Conservation (phyloP, 2,113 vertebrate genomes). For the Engraulis encrasicolus region DNA sequence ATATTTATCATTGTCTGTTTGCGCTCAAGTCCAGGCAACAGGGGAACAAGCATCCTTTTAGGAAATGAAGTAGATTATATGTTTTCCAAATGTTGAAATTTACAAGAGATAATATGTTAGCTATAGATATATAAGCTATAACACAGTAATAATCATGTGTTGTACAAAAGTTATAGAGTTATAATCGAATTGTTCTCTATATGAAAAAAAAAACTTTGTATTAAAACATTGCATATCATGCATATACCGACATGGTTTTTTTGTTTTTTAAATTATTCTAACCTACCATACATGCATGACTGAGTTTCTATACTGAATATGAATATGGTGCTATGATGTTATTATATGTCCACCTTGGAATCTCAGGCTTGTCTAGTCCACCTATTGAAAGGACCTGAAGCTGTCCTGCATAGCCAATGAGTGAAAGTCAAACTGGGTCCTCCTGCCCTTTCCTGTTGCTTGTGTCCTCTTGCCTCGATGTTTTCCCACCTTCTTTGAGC, state of each 20-base stretch:
- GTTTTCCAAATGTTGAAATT: conserved; percentile 25
- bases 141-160: conserved; percentile 47
- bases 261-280: too few relatives aligned
- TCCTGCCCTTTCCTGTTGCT: too few relatives aligned
- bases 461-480: too few relatives aligned
- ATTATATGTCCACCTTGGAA: conserved; percentile 55
- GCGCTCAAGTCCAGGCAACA: conserved; percentile 17
- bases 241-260: conserved; percentile 56
- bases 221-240: conserved; percentile 47
- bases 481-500: too few relatives aligned
- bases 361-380: conserved; percentile 49
- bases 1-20: conserved; percentile 54
- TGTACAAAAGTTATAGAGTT: conserved; percentile 31
- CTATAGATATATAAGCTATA: conserved; percentile 49
- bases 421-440: too few relatives aligned
- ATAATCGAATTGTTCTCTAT: conserved; percentile 58
- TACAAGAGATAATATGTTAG: conserved; percentile 11
- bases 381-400: conserved; percentile 42
- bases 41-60: conserved; percentile 23
- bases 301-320: conserved; percentile 51
- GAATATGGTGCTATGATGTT: conserved; percentile 74
- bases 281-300: conserved; percentile 64
- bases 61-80: conserved; percentile 27
- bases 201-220: conserved; percentile 64
- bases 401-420: background rate